Evolutionary conservation across 2,888 invertebrate genomes (phyloP), one percentile per base, ranked within the genome.

Genomic region (Monoplex corrugatus): DNA sequence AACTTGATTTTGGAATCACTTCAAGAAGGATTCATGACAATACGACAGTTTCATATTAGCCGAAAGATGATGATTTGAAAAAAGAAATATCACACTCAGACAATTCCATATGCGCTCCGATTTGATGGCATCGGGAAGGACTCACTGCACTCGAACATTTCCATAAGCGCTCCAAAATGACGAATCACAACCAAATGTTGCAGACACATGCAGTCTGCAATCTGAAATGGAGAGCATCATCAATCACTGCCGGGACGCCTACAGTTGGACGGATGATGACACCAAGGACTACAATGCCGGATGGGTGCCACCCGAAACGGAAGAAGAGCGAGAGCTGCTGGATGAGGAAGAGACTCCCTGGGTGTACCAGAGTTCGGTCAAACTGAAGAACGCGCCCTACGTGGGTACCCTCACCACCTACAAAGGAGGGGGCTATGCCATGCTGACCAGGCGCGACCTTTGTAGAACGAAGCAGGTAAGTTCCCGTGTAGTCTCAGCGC

Each of bases 341-440:
- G 90, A 92, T 44, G 91, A 93, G 5, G 82, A 90, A 38, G 91
- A 93, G 38, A 93, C 93, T 35, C 95, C 95, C 6, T 96, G 96
- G 94, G 94, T 95, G 1, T 96, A 96, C 93, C 92, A 95, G 89
- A 95, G 94, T 90, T 95, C 96, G 0, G 85, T 93, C 19, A 95
- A 96, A 90, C 93, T 96, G 75, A 95, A 96, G 90, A 96, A 95
- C 57, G 94, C 96, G 1, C 96, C 96, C 0, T 96, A 96, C 90
- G 93, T 95, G 89, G 96, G 96, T 0, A 93, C 93, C 32, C 91
- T 96, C 45, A 94, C 95, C 89, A 94, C 95, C 0, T 96, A 96
- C 93, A 92, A 92, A 90, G 96, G 96, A 2, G 96, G 96, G 40
- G 96, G 96, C 32, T 96, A 95, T 91, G 94, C 94, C 38, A 92